These are phyloP conservation scores for Adelphocoris suturalis DNA, from an alignment of 2,888 invertebrate species.

Conservation along the genomic window DNA sequence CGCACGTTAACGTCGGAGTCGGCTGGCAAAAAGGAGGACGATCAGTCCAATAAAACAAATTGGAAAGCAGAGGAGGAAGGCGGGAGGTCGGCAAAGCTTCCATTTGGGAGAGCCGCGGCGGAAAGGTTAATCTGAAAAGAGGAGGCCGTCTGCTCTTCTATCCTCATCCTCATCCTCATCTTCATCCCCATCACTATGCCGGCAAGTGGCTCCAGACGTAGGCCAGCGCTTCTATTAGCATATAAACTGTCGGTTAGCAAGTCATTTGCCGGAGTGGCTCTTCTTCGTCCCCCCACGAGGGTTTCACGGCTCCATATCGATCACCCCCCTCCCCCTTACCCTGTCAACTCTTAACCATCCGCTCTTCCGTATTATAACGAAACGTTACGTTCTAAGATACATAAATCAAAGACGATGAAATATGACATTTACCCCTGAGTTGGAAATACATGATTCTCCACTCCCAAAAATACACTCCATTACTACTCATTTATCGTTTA, in stretches of 20 bases:
- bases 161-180: not conserved
- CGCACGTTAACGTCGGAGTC: slow-evolving; percentile 21
- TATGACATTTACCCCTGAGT: not conserved
- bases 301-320: slow-evolving; percentile 25
- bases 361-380: slow-evolving; percentile 14
- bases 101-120: slow-evolving; percentile 5
- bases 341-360: not conserved
- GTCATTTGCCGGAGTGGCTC: slow-evolving; percentile 67
- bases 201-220: slow-evolving; percentile 30
- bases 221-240: slow-evolving; percentile 59
- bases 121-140: slow-evolving; percentile 58
- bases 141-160: slow-evolving; percentile 15
- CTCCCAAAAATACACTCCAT: too few species aligned
- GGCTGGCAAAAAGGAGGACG: slow-evolving; percentile 25
- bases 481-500: too few species aligned
- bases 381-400: not conserved
- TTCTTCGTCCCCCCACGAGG: not conserved
- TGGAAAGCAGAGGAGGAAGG: not conserved
- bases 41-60: slow-evolving; percentile 48
- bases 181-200: not conserved
- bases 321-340: not conserved
- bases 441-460: not conserved
- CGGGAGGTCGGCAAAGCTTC: not conserved
- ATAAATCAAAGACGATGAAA: slow-evolving; percentile 3
- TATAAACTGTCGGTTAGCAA: slow-evolving; percentile 69